A percentile compares a stretch with the other conserved stretches of the same genome.
Evolutionary conservation across 53 echinoderm and acorn worm species (phyloP).

Genomic region (Patiria pectinifera): DNA sequence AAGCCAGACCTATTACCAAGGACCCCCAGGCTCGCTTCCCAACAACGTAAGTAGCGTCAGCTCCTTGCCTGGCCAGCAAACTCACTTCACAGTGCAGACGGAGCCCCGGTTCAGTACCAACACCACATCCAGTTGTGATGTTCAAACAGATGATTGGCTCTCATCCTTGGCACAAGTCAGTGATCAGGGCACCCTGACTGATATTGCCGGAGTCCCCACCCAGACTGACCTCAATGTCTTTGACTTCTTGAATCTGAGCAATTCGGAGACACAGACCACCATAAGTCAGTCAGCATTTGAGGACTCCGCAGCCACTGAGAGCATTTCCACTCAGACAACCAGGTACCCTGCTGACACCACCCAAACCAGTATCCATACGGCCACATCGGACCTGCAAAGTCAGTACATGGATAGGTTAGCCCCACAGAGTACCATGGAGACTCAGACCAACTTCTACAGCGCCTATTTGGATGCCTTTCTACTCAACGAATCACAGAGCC

Average conservation of each 20-base stretch:
- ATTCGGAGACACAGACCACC: constrained; percentile 89
- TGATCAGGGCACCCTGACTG: constrained; percentile 54
- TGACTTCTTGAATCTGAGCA: constrained; percentile 66
- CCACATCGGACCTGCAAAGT: not conserved
- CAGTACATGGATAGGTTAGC: not conserved
- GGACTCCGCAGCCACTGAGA: constrained; percentile 41
- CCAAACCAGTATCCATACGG: constrained; percentile 51
- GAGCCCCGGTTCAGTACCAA: constrained; percentile 15
- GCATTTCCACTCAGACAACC: constrained; percentile 62
- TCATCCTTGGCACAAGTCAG: constrained; percentile 43
- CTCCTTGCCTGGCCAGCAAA: not conserved
- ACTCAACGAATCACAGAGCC: constrained; percentile 58
- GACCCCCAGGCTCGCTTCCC: not conserved
- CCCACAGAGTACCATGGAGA: constrained; percentile 54
- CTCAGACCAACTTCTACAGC: constrained; percentile 56
- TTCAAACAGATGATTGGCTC: constrained; percentile 65
- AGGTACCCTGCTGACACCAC: constrained; percentile 5
- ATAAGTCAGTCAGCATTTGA: constrained; percentile 64
- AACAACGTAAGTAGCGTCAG: not conserved
- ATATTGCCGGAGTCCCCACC: constrained; percentile 75
- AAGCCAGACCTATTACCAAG: constrained; percentile 7
- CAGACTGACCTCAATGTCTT: constrained; percentile 85
- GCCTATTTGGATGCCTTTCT: constrained; percentile 53
- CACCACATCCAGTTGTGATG: constrained; percentile 51
- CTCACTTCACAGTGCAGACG: constrained; percentile 30